These are phyloP conservation scores for Felis chaus DNA, from an alignment of 2,113 vertebrate genomes.

Conservation along the genomic window DNA sequence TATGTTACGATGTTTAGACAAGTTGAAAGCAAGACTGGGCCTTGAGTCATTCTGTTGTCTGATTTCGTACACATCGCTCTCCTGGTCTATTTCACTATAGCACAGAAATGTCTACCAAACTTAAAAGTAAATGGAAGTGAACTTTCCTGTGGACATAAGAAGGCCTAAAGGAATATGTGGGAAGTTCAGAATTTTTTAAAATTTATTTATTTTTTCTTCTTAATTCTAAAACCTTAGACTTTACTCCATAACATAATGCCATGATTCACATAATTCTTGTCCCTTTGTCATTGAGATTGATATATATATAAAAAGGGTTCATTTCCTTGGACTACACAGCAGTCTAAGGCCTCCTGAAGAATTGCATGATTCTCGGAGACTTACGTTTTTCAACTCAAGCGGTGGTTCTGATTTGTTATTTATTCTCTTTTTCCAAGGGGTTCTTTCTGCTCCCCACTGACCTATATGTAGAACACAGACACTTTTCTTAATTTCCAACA, in stretches of 20 bases:
- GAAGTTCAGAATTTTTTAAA: not conserved
- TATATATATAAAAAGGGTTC: not conserved
- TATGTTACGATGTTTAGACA: not conserved
- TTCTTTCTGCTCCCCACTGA: not conserved
- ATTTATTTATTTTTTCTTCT: not conserved
- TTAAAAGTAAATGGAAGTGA: not conserved
- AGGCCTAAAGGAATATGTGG: not conserved
- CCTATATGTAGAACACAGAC: not conserved
- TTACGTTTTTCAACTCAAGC: not conserved
- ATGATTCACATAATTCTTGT: not conserved
- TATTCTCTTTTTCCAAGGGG: not conserved
- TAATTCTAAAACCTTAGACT: not conserved
- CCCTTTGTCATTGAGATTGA: not conserved
- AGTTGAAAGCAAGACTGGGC: not conserved
- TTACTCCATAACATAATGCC: not conserved
- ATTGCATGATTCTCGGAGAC: not conserved
- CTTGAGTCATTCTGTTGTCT: not conserved
- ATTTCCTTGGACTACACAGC: not conserved
- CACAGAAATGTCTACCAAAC: not conserved
- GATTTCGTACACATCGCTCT: not conserved
- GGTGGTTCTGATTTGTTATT: not conserved
- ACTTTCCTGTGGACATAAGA: not conserved
- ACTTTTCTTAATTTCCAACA: not conserved
- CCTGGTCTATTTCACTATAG: not conserved
- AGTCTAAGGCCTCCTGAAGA: not conserved